Evolutionary conservation across 2,888 invertebrate species (phyloP).

Genomic region (Epinotia nisella): DNA sequence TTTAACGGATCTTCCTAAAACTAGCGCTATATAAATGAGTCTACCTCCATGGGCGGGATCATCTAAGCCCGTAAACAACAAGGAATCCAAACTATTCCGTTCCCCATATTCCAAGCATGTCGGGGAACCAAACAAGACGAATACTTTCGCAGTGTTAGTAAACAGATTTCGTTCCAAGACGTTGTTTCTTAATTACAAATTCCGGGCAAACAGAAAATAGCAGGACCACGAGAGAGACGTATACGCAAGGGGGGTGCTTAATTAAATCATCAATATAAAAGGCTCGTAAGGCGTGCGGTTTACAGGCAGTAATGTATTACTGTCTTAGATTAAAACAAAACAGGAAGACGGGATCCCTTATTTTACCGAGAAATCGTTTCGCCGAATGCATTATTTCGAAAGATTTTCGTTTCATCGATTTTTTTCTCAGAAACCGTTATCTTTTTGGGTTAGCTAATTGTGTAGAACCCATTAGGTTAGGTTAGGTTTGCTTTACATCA

Average conservation of each 20-base stretch:
- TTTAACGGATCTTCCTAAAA: no score
- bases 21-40: background rate
- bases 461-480: no score
- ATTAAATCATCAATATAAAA: conserved; percentile 74
- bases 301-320: conserved; percentile 60
- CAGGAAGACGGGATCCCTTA: no score
- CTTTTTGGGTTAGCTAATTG: no score
- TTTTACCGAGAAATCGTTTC: no score
- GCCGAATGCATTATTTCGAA: no score
- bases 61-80: conserved; percentile 52
- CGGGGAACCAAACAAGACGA: conserved; percentile 60
- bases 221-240: conserved; percentile 51
- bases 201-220: conserved; percentile 64
- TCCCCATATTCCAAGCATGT: conserved; percentile 51
- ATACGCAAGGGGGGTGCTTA: conserved; percentile 67
- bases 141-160: conserved; percentile 65
- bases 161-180: conserved; percentile 71
- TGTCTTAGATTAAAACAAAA: conserved; percentile 35
- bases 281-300: conserved; percentile 52
- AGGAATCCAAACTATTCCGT: conserved; percentile 56
- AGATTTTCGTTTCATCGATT: no score
- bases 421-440: no score
- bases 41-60: background rate
- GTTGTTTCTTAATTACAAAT: conserved; percentile 78
- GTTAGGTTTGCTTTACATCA: no score